Evolutionary conservation across 2,888 invertebrate species (phyloP), one percentile per base, ranked within the genome.

Genomic region (Lepidonotus clava): DNA sequence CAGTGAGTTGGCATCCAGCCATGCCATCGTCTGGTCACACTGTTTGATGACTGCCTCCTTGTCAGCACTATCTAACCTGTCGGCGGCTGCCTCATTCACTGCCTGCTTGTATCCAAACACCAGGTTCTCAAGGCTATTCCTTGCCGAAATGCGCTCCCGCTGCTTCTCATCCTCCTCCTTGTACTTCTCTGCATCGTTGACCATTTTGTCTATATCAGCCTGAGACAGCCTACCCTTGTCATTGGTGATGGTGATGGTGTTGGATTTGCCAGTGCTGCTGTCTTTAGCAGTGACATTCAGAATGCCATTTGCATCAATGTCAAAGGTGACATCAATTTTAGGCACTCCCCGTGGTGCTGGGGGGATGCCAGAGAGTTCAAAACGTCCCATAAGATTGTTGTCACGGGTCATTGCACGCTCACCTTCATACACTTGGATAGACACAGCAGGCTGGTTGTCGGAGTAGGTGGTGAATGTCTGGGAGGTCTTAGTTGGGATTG

Each of bases 241-340:
- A 91, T 97, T 97, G 5, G 96, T 96, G 86, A 97, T 97, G 24
- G 97, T 97, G 88, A 97, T 97, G 91, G 96, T 96, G 92, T 97
- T 96, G 0, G 96, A 96, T 86, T 96, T 96, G 0, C 97, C 97
- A 0, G 97, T 97, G 89, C 97, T 96, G 90, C 95, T 96, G 90
- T 97, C 97, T 93, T 88, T 89, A 21, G 92, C 93, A 0, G 91
- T 90, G 0, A 93, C 92, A 85, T 92, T 91, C 24, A 93, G 88
- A 88, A 98, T 98, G 87, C 98, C 98, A 92, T 98, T 97, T 11
- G 97, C 97, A 91, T 98, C 98, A 84, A 98, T 95, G 92, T 98
- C 97, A 67, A 97, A 96, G 86, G 98, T 97, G 11, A 97, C 97
- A 8, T 92, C 92, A 28, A 92, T 92, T 87, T 92, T 90, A 28